Conservation (phyloP, 2,888 invertebrate genomes). For the Sesamia inferens region DNA sequence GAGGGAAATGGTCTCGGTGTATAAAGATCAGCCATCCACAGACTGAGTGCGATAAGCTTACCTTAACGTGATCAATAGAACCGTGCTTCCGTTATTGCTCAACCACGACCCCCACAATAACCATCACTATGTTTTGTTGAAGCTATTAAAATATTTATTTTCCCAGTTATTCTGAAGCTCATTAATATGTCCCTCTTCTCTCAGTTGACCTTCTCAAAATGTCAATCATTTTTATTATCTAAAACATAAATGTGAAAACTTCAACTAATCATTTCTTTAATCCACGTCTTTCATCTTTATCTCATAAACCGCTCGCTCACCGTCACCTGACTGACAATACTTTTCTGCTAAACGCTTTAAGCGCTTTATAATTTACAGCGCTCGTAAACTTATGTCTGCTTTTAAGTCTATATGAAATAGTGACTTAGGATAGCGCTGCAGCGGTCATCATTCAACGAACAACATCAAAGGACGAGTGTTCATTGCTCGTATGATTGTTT, state of each 20-base stretch:
- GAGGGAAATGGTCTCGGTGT: neutral
- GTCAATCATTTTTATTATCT: neutral
- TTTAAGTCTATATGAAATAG: conserved; percentile 77
- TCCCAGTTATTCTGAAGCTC: neutral
- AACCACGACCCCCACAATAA: neutral
- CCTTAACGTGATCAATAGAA: no score
- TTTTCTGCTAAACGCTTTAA: conserved; percentile 66
- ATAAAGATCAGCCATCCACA: neutral
- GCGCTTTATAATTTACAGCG: conserved; percentile 78
- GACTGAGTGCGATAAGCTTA: neutral
- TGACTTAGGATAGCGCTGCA: conserved; percentile 67
- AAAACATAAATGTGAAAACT: neutral
- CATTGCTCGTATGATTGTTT: conserved; percentile 74
- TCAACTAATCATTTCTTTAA: conserved; percentile 13
- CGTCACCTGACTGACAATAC: conserved; percentile 77
- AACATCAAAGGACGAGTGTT: conserved; percentile 76
- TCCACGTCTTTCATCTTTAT: conserved; percentile 53
- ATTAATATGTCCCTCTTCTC: neutral
- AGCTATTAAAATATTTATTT: neutral
- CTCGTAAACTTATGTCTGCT: conserved; percentile 82
- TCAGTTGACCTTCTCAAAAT: neutral
- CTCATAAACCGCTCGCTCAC: conserved; percentile 66
- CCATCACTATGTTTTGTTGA: no score
- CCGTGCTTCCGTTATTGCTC: neutral
- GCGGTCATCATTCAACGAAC: conserved; percentile 73